A percentile compares a stretch with the other conserved stretches of the same genome.
These are phyloP conservation scores for Gopherus flavomarginatus DNA, from an alignment of 2,113 vertebrate genomes.

Conservation along the genomic window DNA sequence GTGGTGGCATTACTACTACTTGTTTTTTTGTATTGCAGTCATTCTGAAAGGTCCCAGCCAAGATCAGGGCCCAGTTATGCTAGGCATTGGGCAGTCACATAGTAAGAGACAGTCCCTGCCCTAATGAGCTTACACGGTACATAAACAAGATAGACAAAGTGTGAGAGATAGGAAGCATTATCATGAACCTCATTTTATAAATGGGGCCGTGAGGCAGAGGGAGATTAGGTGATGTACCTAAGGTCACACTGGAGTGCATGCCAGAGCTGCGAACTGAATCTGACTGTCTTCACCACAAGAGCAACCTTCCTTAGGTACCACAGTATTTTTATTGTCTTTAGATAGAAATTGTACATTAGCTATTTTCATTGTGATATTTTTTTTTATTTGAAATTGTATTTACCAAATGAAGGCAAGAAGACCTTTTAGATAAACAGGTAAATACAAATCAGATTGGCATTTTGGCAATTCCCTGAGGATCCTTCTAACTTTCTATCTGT, in stretches of 20 bases:
- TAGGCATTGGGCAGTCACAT: neutral
- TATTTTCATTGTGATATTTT: rapidly evolving
- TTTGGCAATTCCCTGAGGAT: neutral
- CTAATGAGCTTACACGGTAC: rapidly evolving
- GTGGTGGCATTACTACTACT: rapidly evolving
- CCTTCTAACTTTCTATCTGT: rapidly evolving
- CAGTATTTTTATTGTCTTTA: neutral
- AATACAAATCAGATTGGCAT: neutral
- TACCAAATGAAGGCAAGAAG: neutral
- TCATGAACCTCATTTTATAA: neutral
- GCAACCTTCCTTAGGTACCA: neutral
- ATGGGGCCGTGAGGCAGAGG: rapidly evolving
- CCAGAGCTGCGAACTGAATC: neutral
- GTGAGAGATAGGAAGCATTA: neutral
- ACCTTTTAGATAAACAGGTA: rapidly evolving
- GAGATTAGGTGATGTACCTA: neutral
- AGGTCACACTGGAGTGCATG: neutral
- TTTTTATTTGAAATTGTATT: neutral
- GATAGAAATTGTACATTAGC: rapidly evolving
- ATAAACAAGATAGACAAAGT: neutral
- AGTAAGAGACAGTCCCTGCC: neutral
- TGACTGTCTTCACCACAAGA: rapidly evolving
- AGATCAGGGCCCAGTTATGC: rapidly evolving
- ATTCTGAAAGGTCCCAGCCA: neutral
- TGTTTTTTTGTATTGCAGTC: neutral